Evolutionary conservation across 1,140 invertebrate genomes (phyloP), one percentile per base, ranked within the genome.

Genomic region (Lordiphosa clarofinis): DNA sequence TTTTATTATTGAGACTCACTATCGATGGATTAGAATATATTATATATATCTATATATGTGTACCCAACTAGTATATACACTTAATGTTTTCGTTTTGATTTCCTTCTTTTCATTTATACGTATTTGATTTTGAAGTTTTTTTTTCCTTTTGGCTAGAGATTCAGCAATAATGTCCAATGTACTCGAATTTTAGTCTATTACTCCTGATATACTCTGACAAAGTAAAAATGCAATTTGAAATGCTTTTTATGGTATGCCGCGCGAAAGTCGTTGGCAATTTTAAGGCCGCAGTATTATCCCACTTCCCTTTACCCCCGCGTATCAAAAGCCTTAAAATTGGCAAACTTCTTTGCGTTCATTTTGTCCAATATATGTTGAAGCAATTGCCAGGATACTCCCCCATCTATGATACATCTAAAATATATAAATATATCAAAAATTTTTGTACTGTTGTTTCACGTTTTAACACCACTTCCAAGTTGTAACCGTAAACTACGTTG

Each of bases 121-220:
- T 52, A 67, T 67, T 67, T 67, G 21, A 46, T 61, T 76, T 81
- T 68, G 44, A 36, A 56, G 71, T 78, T 44, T 39, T 56, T 81
- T 57, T 19, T 19, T 52, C 74, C 58, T 76, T 69, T 82, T 81
- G 72, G 76, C 71, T 82, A 82, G 59, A 76, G 44, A 76, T 65
- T 36, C 55, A 66, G 54, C 50, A 64, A 74, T 47, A 78, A 63
- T 69, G 73, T 82, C 57, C 71, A 86, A 74, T 78, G 75, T 88
- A 88, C 86, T 88, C 86, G 86, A 88, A 88, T 86, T 87, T 88
- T 88, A 88, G 86, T 88, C 86, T 88, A 88, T 88, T 88, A 69
- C 86, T 88, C 86, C 71, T 88, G 86, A 88, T 88, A 88, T 88
- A 88, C 86, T 86, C 71, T 87, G 86, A 88, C 86, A 88, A 66